A percentile compares a stretch with the other conserved stretches of the same genome.
phyloP scores from a whole-genome alignment of 2,888 invertebrate species.

The Protodeltote pygarga region DNA sequence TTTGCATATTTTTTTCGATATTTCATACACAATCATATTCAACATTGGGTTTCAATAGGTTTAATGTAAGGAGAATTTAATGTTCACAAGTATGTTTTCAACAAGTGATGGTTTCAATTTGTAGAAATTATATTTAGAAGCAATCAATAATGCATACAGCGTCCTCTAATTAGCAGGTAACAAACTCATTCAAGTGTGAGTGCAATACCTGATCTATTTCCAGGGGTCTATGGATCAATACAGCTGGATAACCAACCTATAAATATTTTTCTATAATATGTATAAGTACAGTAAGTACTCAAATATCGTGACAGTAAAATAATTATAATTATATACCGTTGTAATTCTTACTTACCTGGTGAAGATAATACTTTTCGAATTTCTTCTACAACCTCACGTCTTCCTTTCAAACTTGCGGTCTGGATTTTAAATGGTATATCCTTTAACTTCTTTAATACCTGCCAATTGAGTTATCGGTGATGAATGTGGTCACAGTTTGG shows the following conservation, averaged over 20 bases:
- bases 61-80: background rate
- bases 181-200: slow-evolving; percentile 25
- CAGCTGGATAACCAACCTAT: slow-evolving; percentile 46
- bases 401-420: slow-evolving; percentile 90
- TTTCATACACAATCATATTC: background rate
- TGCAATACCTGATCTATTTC: slow-evolving; percentile 32
- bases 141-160: slow-evolving; percentile 26
- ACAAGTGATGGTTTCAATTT: slow-evolving; percentile 18
- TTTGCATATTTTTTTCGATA: no score
- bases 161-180: slow-evolving; percentile 22
- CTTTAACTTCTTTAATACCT: slow-evolving; percentile 90
- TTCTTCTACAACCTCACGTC: slow-evolving; percentile 89
- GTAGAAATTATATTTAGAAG: slow-evolving; percentile 12
- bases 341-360: slow-evolving; percentile 85
- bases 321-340: slow-evolving; percentile 11
- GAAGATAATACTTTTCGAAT: slow-evolving; percentile 90
- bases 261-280: slow-evolving; percentile 24
- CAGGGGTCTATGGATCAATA: slow-evolving; percentile 54
- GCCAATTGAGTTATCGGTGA: slow-evolving; percentile 51
- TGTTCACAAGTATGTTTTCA: slow-evolving; percentile 3
- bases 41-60: background rate
- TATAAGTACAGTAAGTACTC: background rate
- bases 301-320: background rate
- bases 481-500: slow-evolving; percentile 23
- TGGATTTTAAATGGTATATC: slow-evolving; percentile 92